Evolutionary conservation across 1,140 invertebrate species (phyloP).

Genomic region (Tetragonula clypearis): DNA sequence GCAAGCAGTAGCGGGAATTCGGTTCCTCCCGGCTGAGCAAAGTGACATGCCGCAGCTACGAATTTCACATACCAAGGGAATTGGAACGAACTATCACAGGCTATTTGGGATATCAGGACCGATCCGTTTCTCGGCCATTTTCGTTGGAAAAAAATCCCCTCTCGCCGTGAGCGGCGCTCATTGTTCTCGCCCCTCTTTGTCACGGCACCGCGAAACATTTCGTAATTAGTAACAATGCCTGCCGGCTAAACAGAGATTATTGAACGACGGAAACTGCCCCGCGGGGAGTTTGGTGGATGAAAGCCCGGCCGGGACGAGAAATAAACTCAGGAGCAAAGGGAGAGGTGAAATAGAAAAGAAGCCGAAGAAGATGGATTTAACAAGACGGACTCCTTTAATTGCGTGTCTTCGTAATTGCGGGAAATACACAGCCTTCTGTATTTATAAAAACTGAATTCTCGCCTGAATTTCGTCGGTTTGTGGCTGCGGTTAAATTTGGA

Average conservation of each 20-base stretch:
- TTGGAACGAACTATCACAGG: conserved; percentile 19
- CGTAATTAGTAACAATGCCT: conserved; percentile 53
- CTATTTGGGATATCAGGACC: conserved; percentile 12
- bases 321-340: not conserved
- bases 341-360: too few species aligned
- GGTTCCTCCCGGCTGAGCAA: not conserved
- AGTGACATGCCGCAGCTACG: not conserved
- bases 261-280: conserved; percentile 17
- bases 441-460: conserved; percentile 29
- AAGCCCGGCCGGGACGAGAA: not conserved
- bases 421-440: not conserved
- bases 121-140: conserved; percentile 8
- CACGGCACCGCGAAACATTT: conserved; percentile 21
- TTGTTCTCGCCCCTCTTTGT: conserved; percentile 46
- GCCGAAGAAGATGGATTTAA: conserved; percentile 31
- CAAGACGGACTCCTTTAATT: conserved; percentile 40
- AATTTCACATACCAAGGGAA: not conserved
- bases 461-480: not conserved
- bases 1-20: not conserved
- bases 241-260: conserved; percentile 47
- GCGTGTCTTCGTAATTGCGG: conserved; percentile 31
- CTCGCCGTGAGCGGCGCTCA: conserved; percentile 1
- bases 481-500: not conserved
- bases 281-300: conserved; percentile 20
- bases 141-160: conserved; percentile 29